phyloP scores from a whole-genome alignment of 2,113 vertebrate genomes.

The Aphyosemion australe region DNA sequence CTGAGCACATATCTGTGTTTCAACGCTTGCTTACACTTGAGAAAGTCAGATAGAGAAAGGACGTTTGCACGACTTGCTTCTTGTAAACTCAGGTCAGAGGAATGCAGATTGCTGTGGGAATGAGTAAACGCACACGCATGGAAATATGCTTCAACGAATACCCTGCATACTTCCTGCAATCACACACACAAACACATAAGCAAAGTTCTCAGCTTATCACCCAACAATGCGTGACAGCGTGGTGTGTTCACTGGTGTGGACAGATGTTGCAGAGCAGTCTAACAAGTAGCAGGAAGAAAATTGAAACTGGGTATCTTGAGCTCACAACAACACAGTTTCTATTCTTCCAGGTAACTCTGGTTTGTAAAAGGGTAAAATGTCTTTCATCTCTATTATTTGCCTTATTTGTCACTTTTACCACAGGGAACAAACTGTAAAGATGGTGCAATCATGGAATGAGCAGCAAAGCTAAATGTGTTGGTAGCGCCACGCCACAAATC shows the following conservation, averaged over 20 bases:
- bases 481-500: too few species aligned
- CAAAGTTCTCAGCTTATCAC: conserved; percentile 58
- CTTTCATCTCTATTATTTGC: too few species aligned
- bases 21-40: conserved; percentile 25
- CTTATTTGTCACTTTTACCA: too few species aligned
- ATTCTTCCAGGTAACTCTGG: too few species aligned
- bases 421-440: too few species aligned
- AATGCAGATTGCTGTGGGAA: conserved; percentile 46
- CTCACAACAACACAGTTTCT: not conserved
- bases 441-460: too few species aligned
- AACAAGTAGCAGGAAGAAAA: conserved; percentile 25
- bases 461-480: too few species aligned
- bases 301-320: not conserved
- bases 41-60: conserved; percentile 32
- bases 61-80: conserved; percentile 29
- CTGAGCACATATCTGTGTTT: not conserved
- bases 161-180: not conserved
- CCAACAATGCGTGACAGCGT: conserved; percentile 24
- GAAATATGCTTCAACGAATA: conserved; percentile 31
- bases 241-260: conserved; percentile 22
- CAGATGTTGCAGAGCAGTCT: conserved; percentile 13
- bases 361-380: too few species aligned
- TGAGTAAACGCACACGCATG: conserved; percentile 17
- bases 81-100: conserved; percentile 37
- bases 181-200: conserved; percentile 7